Conservation (phyloP, 1,140 invertebrate species). For the Ladona fulva region DNA sequence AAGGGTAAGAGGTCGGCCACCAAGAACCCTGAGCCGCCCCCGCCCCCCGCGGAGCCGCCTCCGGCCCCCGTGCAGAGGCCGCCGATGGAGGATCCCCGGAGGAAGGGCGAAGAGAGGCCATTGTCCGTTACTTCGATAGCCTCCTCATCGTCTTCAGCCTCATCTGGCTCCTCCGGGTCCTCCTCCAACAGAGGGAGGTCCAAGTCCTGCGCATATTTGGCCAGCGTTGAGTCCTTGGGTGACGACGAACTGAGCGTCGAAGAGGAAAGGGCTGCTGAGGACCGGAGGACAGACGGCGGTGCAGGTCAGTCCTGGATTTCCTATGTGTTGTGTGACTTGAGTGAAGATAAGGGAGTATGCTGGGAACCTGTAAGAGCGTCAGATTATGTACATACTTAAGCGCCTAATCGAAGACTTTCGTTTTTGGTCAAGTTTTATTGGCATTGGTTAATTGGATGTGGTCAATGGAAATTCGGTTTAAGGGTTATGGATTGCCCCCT, state of each 20-base stretch:
- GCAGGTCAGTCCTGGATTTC: too few species aligned
- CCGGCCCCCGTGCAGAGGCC: not conserved
- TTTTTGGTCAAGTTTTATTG: too few species aligned
- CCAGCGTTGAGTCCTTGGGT: constrained; percentile 66
- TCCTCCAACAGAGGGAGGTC: constrained; percentile 28
- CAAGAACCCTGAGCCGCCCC: not conserved
- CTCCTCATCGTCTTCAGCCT: not conserved
- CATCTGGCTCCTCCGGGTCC: not conserved
- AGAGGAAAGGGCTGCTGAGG: not conserved
- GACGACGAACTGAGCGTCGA: constrained; percentile 39
- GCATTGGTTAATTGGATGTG: too few species aligned
- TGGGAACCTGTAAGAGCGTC: too few species aligned
- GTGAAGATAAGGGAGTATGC: too few species aligned
- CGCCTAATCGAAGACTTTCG: too few species aligned
- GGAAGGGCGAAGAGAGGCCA: not conserved
- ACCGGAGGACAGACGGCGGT: not conserved
- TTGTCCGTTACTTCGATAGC: not conserved
- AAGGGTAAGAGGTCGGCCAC: too few species aligned
- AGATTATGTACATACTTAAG: too few species aligned
- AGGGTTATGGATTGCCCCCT: too few species aligned
- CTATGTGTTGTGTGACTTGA: too few species aligned
- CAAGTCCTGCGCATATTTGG: constrained; percentile 57
- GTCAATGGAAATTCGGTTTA: too few species aligned
- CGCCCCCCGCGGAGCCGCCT: not conserved
- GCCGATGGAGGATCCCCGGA: not conserved